Evolutionary conservation across 2,797 vertebrate species (phyloP), one percentile per base, ranked within the genome.

Genomic region (Melanotaenia parkinsoni): DNA sequence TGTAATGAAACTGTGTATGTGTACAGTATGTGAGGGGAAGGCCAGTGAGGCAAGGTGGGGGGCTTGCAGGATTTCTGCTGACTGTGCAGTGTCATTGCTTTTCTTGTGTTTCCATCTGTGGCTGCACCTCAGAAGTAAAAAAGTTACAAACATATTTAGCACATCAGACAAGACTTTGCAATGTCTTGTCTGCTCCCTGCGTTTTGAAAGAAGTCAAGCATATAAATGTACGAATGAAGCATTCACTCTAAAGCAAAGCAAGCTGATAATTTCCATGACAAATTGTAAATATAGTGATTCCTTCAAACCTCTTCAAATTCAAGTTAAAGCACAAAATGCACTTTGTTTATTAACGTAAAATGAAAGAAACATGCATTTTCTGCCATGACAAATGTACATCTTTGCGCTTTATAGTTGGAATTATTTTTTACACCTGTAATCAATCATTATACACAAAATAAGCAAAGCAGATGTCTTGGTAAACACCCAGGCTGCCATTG

Each of bases 1-100:
- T 85, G 87, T 76, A 93, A 94, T 76, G 80, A 72, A 18, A 58
- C 83, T 59, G 79, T 74, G 87, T 79, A 60, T 82, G 84, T 84
- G 78, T 86, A 89, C 83, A 83, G 90, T 77, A 76, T 74, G 79
- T 66, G 59, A 70, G 51, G 51, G 72, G 22, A 40, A 64, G 50
- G 51, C 26, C 2, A n/a, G 58, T 22, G 35, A 47, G 20, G 45
- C 45, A 0, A 4, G 40, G 38, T 59, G 40, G 43, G 35, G 76
- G 57, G 11, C n/a, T 51, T 56, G 57, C 16, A 43, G 58, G 72
- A 58, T 79, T 88, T 86, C 72, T 83, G 88, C 86, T 90, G 90
- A 92, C 82, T 89, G 67, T 20, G 79, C 50, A 8, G 45, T 18
- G 60, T 74, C 56, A 82, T 76, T 63, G 61, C 62, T 83, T 74